These are phyloP conservation scores for Xanthorhoe spadicearia DNA, from an alignment of 2,888 invertebrate species.

Conservation along the genomic window DNA sequence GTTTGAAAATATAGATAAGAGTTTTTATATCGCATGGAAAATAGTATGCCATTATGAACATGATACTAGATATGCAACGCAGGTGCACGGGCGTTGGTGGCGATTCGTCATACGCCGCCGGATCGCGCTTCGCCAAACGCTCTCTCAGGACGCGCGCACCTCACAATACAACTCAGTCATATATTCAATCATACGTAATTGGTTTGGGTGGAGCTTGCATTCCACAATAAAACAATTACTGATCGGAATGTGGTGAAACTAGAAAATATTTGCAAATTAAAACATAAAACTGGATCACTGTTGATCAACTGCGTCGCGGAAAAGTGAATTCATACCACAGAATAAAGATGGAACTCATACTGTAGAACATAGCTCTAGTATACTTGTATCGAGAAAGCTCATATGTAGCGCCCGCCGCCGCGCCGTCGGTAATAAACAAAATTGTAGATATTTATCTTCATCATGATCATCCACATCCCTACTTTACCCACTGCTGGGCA, in stretches of 20 bases:
- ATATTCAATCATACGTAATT: slow-evolving; percentile 57
- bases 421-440: no score
- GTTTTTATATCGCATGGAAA: slow-evolving; percentile 40
- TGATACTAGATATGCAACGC: slow-evolving; percentile 52
- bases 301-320: slow-evolving; percentile 47
- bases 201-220: slow-evolving; percentile 65
- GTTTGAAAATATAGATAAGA: slow-evolving; percentile 27
- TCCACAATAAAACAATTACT: slow-evolving; percentile 68
- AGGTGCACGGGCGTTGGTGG: slow-evolving; percentile 54
- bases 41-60: slow-evolving; percentile 53
- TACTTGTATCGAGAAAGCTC: slow-evolving; percentile 10
- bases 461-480: no score
- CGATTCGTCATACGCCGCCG: slow-evolving; percentile 36
- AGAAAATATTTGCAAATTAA: slow-evolving; percentile 70
- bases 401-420: neutral
- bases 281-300: slow-evolving; percentile 59
- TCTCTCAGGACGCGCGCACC: slow-evolving; percentile 26
- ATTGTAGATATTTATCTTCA: neutral
- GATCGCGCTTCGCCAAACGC: slow-evolving; percentile 28
- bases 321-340: neutral
- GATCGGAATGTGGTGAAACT: slow-evolving; percentile 72
- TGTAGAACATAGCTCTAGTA: no score
- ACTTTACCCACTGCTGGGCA: no score
- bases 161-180: slow-evolving; percentile 51
- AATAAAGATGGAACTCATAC: no score